Evolutionary conservation across 1,140 invertebrate genomes (phyloP), one percentile per base, ranked within the genome.

Genomic region (Marisa cornuarietis): DNA sequence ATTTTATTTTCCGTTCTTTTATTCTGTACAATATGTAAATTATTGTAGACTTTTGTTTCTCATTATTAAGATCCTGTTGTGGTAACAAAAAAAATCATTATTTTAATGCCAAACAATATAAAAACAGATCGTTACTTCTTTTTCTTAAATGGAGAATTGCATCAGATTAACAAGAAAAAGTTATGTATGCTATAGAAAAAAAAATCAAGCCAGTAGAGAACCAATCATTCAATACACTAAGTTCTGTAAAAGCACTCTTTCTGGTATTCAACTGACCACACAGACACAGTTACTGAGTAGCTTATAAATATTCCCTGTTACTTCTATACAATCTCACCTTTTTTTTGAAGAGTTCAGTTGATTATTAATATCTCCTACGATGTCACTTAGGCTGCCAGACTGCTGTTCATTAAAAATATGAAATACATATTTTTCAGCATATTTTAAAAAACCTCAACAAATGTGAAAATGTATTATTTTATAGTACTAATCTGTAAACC

Each of bases 301-400:
- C 31, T n/a, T 20, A 63, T n/a, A 7, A 63, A 63, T 63, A 68
- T 24, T 68, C 22, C 22, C 11, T 24, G 13, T 16, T 2, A 24
- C 13, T 31, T 1, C 22, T n/a, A 24, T 13, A 7, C 51, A 61
- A 20, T n/a, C 51, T 68, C 58, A 81, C 82, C 82, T 83, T 22
- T 68, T 78, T 24, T 76, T 81, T 54, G 79, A 71, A 49, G 82
- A 75, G 73, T 81, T 81, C 52, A 83, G 66, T 71, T 76, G 72
- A 58, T 58, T 74, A 73, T 83, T 63, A 51, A 83, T 83, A 72
- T 77, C 42, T 42, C 74, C 65, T 24, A 82, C 65, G 10, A 79
- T 49, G n/a, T 81, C 81, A 42, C 78, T 71, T 11, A 79, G 72
- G 42, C 66, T 72, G 52, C 72, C 66, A 22, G 58, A 61, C 24